phyloP scores from a whole-genome alignment of 2,797 vertebrate species.

The Sparidentex hasta region DNA sequence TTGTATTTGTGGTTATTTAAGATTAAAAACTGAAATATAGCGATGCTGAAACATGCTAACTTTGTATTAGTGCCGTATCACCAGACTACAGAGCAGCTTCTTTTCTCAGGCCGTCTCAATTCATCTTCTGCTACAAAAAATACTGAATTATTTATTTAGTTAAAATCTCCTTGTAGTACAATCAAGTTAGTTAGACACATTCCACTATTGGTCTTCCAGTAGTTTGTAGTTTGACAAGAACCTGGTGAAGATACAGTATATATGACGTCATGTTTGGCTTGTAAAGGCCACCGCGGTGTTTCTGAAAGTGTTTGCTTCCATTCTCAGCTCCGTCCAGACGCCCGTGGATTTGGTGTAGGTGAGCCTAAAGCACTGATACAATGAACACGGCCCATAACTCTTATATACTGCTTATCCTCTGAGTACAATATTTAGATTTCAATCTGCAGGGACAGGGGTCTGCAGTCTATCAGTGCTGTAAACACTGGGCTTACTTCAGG shows the following conservation, averaged over 20 bases:
- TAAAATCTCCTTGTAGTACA: too few species aligned
- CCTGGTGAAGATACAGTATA: background rate
- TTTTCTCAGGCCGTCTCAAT: too few species aligned
- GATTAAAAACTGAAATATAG: too few species aligned
- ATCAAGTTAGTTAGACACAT: too few species aligned
- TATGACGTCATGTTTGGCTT: constrained; percentile 8
- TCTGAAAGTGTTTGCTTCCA: constrained; percentile 37
- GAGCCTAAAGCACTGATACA: constrained; percentile 33
- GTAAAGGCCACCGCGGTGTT: constrained; percentile 15
- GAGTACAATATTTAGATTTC: constrained; percentile 86
- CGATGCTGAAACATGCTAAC: too few species aligned
- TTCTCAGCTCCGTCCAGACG: constrained; percentile 23
- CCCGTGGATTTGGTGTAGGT: constrained; percentile 36
- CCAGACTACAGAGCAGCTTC: too few species aligned
- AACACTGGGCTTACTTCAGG: constrained; percentile 80
- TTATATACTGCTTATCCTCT: constrained; percentile 70
- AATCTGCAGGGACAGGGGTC: constrained; percentile 72
- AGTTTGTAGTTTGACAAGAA: constrained; percentile 1
- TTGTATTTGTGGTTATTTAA: too few species aligned
- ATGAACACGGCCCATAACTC: constrained; percentile 53
- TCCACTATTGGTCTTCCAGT: background rate
- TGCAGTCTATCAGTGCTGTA: constrained; percentile 83
- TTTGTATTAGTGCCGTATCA: too few species aligned
- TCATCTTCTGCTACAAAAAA: too few species aligned
- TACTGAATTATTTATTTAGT: too few species aligned